These are phyloP conservation scores for Parapsyche elsis DNA, from an alignment of 1,140 invertebrate genomes.

Conservation along the genomic window DNA sequence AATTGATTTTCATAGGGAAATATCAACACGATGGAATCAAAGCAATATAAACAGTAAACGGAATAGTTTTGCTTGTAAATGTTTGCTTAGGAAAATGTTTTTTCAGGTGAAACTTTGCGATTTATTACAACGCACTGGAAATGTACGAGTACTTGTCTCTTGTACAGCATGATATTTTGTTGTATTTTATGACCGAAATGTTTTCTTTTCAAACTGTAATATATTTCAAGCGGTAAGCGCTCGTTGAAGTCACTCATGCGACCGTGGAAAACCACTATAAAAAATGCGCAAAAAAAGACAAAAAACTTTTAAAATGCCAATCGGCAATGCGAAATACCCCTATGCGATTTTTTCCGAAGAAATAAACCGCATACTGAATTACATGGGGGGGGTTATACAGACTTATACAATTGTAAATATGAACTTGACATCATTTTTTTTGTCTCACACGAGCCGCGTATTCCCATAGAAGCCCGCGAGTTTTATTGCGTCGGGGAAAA, in stretches of 20 bases:
- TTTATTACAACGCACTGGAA: too few relatives aligned
- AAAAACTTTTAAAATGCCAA: slow-evolving; percentile 26
- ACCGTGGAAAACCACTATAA: slow-evolving; percentile 1
- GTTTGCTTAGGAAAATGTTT: too few relatives aligned
- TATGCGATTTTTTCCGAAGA: too few relatives aligned
- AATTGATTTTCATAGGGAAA: too few relatives aligned
- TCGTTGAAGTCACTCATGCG: not conserved
- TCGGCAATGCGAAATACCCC: not conserved
- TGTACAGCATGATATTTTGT: too few relatives aligned
- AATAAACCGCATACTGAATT: not conserved
- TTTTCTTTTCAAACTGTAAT: too few relatives aligned
- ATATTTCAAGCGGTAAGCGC: too few relatives aligned
- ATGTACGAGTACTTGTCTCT: too few relatives aligned
- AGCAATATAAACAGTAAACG: too few relatives aligned
- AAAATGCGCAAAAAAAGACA: slow-evolving; percentile 1
- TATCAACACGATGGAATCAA: too few relatives aligned
- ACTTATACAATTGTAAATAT: slow-evolving; percentile 39
- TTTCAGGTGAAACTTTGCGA: not conserved
- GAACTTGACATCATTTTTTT: slow-evolving; percentile 6
- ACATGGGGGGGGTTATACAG: not conserved
- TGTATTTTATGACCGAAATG: too few relatives aligned
- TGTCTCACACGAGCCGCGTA: not conserved
- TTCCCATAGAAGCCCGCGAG: not conserved
- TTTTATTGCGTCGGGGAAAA: slow-evolving; percentile 30
- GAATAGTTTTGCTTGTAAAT: too few relatives aligned